Conservation (phyloP, 2,888 invertebrate genomes). For the Nycteola revayana region DNA sequence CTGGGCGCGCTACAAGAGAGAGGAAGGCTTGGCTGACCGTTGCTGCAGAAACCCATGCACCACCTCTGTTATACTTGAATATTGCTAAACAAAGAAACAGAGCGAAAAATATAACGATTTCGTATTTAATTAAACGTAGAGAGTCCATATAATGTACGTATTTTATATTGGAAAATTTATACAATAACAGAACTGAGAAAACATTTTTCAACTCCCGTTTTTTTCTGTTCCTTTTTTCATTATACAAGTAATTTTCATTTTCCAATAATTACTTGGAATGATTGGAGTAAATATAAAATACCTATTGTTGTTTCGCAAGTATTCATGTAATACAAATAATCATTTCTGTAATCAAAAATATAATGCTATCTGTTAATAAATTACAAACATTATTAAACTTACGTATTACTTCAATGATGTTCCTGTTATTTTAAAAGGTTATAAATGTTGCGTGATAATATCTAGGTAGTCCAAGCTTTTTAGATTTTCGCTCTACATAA, state of each 20-base stretch:
- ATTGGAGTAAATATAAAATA: conserved; percentile 8
- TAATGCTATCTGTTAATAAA: too few relatives aligned
- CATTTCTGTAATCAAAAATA: too few relatives aligned
- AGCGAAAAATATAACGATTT: too few relatives aligned
- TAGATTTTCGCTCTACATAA: too few relatives aligned
- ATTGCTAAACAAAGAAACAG: conserved; percentile 42
- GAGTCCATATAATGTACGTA: conserved; percentile 23
- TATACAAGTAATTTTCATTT: conserved; percentile 2
- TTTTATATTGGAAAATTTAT: conserved; percentile 4
- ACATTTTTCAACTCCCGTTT: conserved; percentile 7
- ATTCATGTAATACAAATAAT: too few relatives aligned
- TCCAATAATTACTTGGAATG: conserved; percentile 13
- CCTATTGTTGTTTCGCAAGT: conserved; percentile 16
- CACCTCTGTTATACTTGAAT: conserved; percentile 42
- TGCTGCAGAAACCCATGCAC: conserved; percentile 51
- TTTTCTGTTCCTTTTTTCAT: too few relatives aligned
- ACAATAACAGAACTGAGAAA: conserved; percentile 18
- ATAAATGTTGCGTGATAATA: too few relatives aligned
- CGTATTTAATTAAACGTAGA: too few relatives aligned
- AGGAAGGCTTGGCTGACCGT: conserved; percentile 45
- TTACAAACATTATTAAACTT: too few relatives aligned
- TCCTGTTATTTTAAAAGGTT: too few relatives aligned
- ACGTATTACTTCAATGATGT: too few relatives aligned
- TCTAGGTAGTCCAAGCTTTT: too few relatives aligned
- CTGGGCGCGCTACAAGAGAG: conserved; percentile 46